Evolutionary conservation across 2,113 vertebrate genomes (phyloP), one percentile per base, ranked within the genome.

Genomic region (Gavia stellata): DNA sequence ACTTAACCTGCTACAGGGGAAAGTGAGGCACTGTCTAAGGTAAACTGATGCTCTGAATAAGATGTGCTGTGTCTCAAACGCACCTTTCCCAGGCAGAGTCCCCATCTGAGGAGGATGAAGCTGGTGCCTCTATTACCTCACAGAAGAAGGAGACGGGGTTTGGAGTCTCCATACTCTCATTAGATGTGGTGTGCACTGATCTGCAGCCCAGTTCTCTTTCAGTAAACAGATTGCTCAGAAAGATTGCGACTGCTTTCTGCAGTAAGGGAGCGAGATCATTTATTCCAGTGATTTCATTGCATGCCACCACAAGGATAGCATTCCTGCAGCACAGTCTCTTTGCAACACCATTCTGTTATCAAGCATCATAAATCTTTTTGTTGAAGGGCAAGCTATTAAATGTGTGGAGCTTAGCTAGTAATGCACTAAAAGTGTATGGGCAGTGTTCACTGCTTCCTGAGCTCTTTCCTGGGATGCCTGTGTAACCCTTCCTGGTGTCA

Each of bases 401-500:
- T 71, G 26, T 78, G 21, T 6, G 11, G 62, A 81, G 24, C 50
- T 92, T 92, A 93, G 63, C 78, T 92, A 68, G 56, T 81, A 90
- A 79, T 55, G 10, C 29, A 53, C 26, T 90, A 21, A 61, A 86
- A 83, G 49, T 17, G n/a, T 33, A 86, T 25, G 33, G 73, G 82
- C 0, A 1, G 25, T 53, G 53, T 71, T 87, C 29, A 14, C 49
- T 93, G 21, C 72, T 72, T 94, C 61, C 52, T 88, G 87, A 96
- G 28, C 15, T 81, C 21, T 92, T 95, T 90, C 86, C 61, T 4
- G n/a, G 81, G 33, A 29, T 44, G 45, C 33, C 58, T 86, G 44
- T 24, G 34, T 74, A 88, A 82, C 53, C 75, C 88, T 94, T 74
- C 75, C 44, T 29, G n/a, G 91, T 91, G 92, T 94, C 89, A 88